Conservation (phyloP, 2,797 vertebrate species). For the Dipus sagitta region DNA sequence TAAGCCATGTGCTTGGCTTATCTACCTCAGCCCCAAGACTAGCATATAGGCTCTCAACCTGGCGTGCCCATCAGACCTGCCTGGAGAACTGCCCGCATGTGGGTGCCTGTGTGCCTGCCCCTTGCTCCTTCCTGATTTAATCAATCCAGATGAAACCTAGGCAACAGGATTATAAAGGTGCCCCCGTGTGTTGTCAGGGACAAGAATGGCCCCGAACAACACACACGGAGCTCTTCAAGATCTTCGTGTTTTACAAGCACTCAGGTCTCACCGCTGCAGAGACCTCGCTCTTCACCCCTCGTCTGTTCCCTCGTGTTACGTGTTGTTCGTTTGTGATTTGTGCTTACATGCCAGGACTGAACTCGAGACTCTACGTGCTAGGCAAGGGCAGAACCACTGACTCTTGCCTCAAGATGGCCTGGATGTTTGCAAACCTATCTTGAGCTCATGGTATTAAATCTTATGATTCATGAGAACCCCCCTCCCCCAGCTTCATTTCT, state of each 20-base stretch:
- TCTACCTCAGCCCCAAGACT: no score
- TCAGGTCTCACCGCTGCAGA: rapidly evolving
- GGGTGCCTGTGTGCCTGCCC: background rate
- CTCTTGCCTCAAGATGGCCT: no score
- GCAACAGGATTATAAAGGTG: background rate
- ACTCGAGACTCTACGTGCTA: no score
- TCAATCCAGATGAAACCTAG: background rate
- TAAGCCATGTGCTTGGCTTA: background rate
- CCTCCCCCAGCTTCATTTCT: background rate
- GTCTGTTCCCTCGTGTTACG: background rate
- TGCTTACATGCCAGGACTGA: background rate
- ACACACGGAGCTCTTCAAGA: background rate
- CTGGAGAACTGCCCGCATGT: background rate
- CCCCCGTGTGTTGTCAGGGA: background rate
- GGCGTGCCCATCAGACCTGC: background rate
- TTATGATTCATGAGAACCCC: background rate
- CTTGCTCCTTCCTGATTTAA: background rate
- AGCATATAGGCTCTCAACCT: background rate
- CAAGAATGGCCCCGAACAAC: background rate
- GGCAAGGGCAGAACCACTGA: background rate
- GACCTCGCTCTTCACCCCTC: background rate
- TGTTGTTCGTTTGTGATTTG: background rate
- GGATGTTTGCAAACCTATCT: no score
- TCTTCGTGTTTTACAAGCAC: no score
- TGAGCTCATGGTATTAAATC: background rate